Conservation (phyloP, 2,888 invertebrate species). For the Itoplectis maculator region DNA sequence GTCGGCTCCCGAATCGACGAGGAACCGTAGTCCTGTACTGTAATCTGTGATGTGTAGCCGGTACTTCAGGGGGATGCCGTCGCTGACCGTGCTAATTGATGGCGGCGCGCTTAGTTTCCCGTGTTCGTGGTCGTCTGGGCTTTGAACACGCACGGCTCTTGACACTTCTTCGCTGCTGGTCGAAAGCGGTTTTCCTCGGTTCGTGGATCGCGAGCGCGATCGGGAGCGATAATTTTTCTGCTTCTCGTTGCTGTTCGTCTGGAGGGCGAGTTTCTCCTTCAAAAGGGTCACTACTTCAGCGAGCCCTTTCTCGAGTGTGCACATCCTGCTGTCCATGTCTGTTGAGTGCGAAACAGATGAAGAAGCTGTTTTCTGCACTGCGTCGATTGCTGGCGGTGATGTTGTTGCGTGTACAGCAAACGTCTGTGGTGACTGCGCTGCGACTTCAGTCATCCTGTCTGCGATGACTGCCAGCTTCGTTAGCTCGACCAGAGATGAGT, state of each 20-base stretch:
- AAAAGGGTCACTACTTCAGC: too few relatives aligned
- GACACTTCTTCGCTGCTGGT: not conserved
- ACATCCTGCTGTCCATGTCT: too few relatives aligned
- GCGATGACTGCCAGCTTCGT: too few relatives aligned
- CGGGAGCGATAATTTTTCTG: not conserved
- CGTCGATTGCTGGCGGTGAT: not conserved
- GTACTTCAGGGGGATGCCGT: not conserved
- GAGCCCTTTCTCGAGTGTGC: too few relatives aligned
- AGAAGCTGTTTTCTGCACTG: not conserved
- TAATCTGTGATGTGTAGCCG: conserved; percentile 28
- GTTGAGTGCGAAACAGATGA: too few relatives aligned
- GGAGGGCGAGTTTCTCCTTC: too few relatives aligned
- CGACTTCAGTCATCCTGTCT: too few relatives aligned
- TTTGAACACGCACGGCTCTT: not conserved
- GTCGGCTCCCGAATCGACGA: conserved; percentile 38
- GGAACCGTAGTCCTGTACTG: not conserved
- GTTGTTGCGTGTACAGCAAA: not conserved
- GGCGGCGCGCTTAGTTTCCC: conserved; percentile 15
- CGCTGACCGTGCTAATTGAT: conserved; percentile 19
- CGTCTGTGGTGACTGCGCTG: not conserved
- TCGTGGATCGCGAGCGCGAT: not conserved
- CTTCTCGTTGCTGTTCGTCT: not conserved
- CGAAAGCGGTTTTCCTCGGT: not conserved
- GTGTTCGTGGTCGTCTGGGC: too few relatives aligned
- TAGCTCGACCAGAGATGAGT: too few relatives aligned